Conservation (phyloP, 1,140 invertebrate species). For the Luehdorfia chinensis region DNA sequence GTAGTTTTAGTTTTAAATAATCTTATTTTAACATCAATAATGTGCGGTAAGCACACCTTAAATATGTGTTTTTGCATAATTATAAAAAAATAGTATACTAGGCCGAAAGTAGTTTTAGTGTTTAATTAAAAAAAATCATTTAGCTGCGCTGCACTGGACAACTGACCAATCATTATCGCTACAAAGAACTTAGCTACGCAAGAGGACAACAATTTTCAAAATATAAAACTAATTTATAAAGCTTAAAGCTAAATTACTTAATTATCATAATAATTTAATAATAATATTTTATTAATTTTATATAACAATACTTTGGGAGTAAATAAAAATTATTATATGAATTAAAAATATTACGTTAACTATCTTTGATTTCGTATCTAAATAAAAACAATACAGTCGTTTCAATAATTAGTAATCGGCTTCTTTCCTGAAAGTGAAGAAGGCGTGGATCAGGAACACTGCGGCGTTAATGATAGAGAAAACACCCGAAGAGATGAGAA, state of each 20-base stretch:
- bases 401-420: slow-evolving; percentile 47
- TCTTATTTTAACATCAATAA: no score
- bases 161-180: slow-evolving; percentile 4
- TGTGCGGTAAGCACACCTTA: no score
- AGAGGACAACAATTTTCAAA: slow-evolving; percentile 3
- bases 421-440: slow-evolving; percentile 64
- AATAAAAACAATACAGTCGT: slow-evolving; percentile 15
- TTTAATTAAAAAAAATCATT: neutral
- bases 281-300: slow-evolving; percentile 21
- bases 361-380: slow-evolving; percentile 14
- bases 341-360: slow-evolving; percentile 16
- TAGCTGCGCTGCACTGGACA: slow-evolving; percentile 6
- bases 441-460: slow-evolving; percentile 61
- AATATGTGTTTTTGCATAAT: neutral
- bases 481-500: slow-evolving; percentile 64
- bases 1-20: no score
- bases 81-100: slow-evolving; percentile 23
- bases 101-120: slow-evolving; percentile 28
- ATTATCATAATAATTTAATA: neutral
- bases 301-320: slow-evolving; percentile 50
- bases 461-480: slow-evolving; percentile 56
- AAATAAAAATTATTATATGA: slow-evolving; percentile 48
- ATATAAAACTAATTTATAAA: neutral
- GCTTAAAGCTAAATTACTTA: neutral
- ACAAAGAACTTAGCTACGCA: slow-evolving; percentile 12